phyloP scores from a whole-genome alignment of 2,888 invertebrate genomes.

The Blera fallax region DNA sequence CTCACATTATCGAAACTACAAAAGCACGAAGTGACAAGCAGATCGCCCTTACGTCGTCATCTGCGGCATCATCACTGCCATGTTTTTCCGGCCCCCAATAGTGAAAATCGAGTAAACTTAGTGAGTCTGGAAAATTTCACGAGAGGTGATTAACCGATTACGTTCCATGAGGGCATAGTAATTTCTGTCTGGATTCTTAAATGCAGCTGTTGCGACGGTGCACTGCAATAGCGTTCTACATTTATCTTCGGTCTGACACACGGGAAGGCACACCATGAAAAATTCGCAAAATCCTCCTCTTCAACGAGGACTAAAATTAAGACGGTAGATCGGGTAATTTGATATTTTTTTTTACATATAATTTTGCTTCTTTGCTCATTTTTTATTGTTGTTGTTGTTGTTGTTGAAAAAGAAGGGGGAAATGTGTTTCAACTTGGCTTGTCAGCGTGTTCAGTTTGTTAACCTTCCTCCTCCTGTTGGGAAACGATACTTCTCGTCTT shows the following conservation, averaged over 20 bases:
- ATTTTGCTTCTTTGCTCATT: not conserved
- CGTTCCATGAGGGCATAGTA: constrained; percentile 18
- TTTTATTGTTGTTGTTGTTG: not conserved
- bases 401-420: not conserved
- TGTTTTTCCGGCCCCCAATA: not conserved
- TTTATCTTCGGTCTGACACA: constrained; percentile 20
- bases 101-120: not conserved
- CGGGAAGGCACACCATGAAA: not conserved
- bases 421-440: not conserved
- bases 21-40: constrained; percentile 6
- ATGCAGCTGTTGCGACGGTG: constrained; percentile 32
- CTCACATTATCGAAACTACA: not conserved
- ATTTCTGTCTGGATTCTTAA: constrained; percentile 34
- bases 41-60: constrained; percentile 12
- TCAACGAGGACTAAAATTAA: constrained; percentile 16
- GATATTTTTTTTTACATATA: no score
- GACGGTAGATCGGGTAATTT: constrained; percentile 28
- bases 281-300: constrained; percentile 16
- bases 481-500: not conserved
- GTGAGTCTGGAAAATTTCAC: not conserved
- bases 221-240: constrained; percentile 24
- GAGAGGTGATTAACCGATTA: constrained; percentile 56
- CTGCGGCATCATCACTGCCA: not conserved
- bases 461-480: constrained; percentile 6
- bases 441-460: constrained; percentile 4